Conservation (phyloP, 2,888 invertebrate species). For the Metellina segmentata region DNA sequence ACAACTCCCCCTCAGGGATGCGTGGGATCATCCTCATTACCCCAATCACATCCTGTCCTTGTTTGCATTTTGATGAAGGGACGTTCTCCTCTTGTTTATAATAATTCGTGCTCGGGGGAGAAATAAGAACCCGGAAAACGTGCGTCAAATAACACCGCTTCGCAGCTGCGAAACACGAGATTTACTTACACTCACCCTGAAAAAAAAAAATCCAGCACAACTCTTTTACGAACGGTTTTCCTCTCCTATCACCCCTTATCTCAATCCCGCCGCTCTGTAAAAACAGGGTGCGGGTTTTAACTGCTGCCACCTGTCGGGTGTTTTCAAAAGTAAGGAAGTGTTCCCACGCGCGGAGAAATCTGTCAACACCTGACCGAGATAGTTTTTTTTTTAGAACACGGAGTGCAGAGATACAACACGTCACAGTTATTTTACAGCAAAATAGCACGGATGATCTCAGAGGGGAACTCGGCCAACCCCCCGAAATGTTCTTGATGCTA, state of each 20-base stretch:
- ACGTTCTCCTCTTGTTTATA: neutral
- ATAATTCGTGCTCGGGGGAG: neutral
- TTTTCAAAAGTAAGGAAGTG: neutral
- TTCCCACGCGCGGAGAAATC: neutral
- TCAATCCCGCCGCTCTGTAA: neutral
- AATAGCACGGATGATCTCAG: too few species aligned
- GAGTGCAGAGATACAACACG: too few species aligned
- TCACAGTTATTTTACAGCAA: too few species aligned
- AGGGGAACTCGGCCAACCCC: too few species aligned
- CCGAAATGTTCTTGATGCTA: too few species aligned
- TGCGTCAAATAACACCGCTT: neutral
- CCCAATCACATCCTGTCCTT: too few species aligned
- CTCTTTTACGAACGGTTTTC: neutral
- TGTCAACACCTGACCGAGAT: neutral
- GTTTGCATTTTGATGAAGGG: neutral
- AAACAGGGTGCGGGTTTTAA: neutral
- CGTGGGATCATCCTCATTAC: too few species aligned
- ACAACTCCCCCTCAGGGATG: too few species aligned
- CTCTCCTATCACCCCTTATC: neutral
- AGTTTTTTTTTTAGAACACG: neutral
- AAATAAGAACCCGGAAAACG: neutral
- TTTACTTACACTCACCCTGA: neutral
- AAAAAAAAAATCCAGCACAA: neutral
- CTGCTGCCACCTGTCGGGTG: neutral
- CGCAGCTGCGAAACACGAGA: neutral